A percentile compares a stretch with the other conserved stretches of the same genome.
phyloP scores from a whole-genome alignment of 2,113 vertebrate genomes.

The Merops nubicus region DNA sequence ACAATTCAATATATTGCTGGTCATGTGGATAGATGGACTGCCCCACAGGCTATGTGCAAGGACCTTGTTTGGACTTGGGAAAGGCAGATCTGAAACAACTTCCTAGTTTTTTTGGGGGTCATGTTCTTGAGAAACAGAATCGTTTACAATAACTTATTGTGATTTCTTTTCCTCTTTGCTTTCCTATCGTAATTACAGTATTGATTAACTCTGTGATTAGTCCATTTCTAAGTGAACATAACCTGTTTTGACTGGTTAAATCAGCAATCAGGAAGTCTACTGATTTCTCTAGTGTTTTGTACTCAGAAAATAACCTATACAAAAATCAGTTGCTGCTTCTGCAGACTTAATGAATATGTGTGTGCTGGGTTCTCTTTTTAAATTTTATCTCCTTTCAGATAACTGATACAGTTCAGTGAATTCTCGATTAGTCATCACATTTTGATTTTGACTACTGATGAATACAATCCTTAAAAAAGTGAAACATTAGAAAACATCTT shows the following conservation, averaged over 20 bases:
- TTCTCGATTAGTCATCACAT: neutral
- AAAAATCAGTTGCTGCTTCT: neutral
- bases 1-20: neutral
- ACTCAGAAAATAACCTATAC: neutral
- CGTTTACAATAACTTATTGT: constrained; percentile 70
- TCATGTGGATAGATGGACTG: neutral
- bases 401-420: neutral
- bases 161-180: constrained; percentile 72
- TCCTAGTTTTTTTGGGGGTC: constrained; percentile 71
- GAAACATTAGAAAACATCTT: neutral
- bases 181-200: constrained; percentile 79
- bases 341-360: neutral
- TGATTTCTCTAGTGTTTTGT: neutral
- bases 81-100: neutral
- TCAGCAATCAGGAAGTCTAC: neutral
- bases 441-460: neutral
- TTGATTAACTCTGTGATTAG: constrained; percentile 80
- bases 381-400: neutral
- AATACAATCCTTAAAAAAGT: neutral
- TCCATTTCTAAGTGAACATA: constrained; percentile 13
- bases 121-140: constrained; percentile 69
- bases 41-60: neutral
- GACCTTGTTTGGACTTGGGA: accelerated
- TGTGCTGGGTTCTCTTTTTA: neutral
- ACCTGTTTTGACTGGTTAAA: neutral